Base-by-base conservation (phyloP, 2,113 vertebrate species). In the Verasper variegatus region DNA sequence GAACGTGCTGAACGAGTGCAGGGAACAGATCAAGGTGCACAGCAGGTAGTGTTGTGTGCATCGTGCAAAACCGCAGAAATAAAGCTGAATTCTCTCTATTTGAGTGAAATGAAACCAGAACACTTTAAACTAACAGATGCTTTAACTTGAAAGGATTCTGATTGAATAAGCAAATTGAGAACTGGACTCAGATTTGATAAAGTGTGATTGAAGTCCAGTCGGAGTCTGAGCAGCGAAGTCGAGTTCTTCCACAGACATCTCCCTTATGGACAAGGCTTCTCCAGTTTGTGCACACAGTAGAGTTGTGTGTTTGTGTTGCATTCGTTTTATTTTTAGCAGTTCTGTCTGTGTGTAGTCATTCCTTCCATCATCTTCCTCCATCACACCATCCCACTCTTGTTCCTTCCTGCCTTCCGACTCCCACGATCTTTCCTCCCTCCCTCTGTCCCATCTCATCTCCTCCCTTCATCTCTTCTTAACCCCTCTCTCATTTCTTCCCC, bases 391-490 rank as follows among this genome's bases (percentile, higher is more conserved):
- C 11, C 40, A 40, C 40, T 40, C 40, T 11, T 40, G 40, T 40
- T 52, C 51, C 51, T n/a, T n/a, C 51, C 20, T 14, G 17, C 51
- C 8, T 15, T 47, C 63, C 18, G 17, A 54, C 45, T 40, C 23
- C 49, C n/a, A 35, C 26, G 62, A 37, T 45, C 58, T 66, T 54
- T 72, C 54, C 75, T 76, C 52, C 72, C 6, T 60, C 27, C 64
- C 31, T 64, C 45, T 20, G 10, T 45, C 51, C 74, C 71, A 18
- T 63, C 20, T 62, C 27, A 10, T 77, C 71, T 71, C 61, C 47
- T 71, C 45, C 42, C 21, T 56, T 55, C 35, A 60, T 60, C 68
- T 64, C 26, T 72, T 17, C 23, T 65, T 73, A 11, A 23, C 31
- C 37, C 49, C 13, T 52, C 51, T 65, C 35, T 51, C 24, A 62